phyloP scores from a whole-genome alignment of 2,888 invertebrate genomes.

The Dermolepida albohirtum region DNA sequence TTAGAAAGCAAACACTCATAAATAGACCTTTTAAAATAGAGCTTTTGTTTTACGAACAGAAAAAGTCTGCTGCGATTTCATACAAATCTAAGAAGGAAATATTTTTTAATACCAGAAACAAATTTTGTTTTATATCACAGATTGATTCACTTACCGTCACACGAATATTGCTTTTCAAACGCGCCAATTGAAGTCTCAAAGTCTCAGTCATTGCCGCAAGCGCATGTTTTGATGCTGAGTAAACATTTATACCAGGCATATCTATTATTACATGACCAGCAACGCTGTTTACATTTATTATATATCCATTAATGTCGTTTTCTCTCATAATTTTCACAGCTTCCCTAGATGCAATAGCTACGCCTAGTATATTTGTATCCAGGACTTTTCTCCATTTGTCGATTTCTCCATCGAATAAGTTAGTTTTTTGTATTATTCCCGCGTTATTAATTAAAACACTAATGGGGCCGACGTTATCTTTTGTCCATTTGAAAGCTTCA shows the following conservation, averaged over 20 bases:
- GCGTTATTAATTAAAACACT: constrained; percentile 51
- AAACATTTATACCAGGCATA: constrained; percentile 43
- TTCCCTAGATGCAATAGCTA: constrained; percentile 47
- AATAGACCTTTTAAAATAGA: too few relatives aligned
- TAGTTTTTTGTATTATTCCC: constrained; percentile 44
- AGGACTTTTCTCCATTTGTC: constrained; percentile 45
- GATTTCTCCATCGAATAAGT: constrained; percentile 46
- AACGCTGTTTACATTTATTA: constrained; percentile 51
- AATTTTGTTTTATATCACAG: too few relatives aligned
- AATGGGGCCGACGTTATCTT: constrained; percentile 49
- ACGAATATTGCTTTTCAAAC: constrained; percentile 42
- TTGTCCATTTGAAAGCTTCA: constrained; percentile 47
- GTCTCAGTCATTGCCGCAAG: constrained; percentile 48
- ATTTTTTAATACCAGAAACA: too few relatives aligned
- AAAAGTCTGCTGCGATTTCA: too few relatives aligned
- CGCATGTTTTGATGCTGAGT: constrained; percentile 48
- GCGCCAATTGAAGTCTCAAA: constrained; percentile 46
- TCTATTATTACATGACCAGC: constrained; percentile 45
- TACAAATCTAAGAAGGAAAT: too few relatives aligned
- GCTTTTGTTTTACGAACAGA: too few relatives aligned
- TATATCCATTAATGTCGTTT: constrained; percentile 48
- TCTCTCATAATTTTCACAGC: constrained; percentile 48
- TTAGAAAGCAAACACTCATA: too few relatives aligned
- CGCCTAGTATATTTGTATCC: constrained; percentile 47
- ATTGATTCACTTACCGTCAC: constrained; percentile 39